Base-by-base conservation (phyloP, 1,140 invertebrate species). In the Lepidostoma basale region DNA sequence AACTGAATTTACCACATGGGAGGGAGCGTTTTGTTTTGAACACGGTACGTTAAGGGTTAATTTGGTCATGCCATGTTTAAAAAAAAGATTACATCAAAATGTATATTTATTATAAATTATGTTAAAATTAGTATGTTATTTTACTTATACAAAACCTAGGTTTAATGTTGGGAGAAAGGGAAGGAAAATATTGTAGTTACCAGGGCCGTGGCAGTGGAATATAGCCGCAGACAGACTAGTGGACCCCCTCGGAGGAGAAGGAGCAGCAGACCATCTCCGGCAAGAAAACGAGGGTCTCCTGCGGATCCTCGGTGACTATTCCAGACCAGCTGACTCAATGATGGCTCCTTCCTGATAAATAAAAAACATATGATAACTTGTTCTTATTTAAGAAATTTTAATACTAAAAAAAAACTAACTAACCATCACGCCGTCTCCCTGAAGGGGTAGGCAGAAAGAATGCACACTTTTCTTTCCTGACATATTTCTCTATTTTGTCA, bases 231-330 rank as follows among this genome's bases (percentile, higher is more conserved):
- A 44, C 67, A 68, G 14, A 67, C 58, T 3, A 72, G 20, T 9
- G 70, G 67, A 18, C 70, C 70, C 5, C 68, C 64, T 47, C 68
- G 52, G 62, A 72, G 65, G 5, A 69, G 36, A 12, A 63, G 67
- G 36, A 72, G 30, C 30, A 72, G 20, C 25, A 72, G 42, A 1
- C 67, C 70, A 54, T 72, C 70, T 12, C 59, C 63, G 0, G 62
- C 40, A 9, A 69, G 63, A 33, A 69, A 69, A 3, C 30, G 18
- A 30, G 14, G 12, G 28, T 33, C 30, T 12, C 60, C 39, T 62
- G 16, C 47, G 22, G n/a, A 25, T 42, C 25, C 58, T 26, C 40
- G 14, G 26, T 68, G 42, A 3, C 25, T 10, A 25, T 67, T 72
- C 67, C 67, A 72, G 10, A 72, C 44, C 23, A 72, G 16, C 33